Conservation (phyloP, 2,888 invertebrate species). For the Pseudanteris insignis region DNA sequence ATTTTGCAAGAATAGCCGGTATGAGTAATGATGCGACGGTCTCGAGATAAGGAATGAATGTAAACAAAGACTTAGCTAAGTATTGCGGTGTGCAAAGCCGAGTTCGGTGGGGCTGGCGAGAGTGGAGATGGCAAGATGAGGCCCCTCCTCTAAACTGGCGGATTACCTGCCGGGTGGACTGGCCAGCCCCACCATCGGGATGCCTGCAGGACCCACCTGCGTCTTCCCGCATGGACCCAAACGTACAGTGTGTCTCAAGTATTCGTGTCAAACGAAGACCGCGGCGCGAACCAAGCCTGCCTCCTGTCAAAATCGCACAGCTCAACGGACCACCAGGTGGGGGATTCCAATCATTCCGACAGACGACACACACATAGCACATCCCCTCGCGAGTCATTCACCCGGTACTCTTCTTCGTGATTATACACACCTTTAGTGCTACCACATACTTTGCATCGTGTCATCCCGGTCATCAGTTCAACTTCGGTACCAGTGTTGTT, state of each 20-base stretch:
- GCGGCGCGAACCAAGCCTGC: slow-evolving; percentile 19
- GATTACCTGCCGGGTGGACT: slow-evolving; percentile 19
- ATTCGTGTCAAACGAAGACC: slow-evolving; percentile 28
- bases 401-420: slow-evolving; percentile 20
- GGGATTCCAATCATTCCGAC: slow-evolving; percentile 22
- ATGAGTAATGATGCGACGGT: neutral
- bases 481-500: no score
- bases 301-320: slow-evolving; percentile 30
- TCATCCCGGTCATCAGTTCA: no score
- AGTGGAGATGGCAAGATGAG: slow-evolving; percentile 31
- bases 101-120: slow-evolving; percentile 23
- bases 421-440: slow-evolving; percentile 8
- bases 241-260: slow-evolving; percentile 32
- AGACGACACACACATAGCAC: slow-evolving; percentile 14
- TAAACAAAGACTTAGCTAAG: slow-evolving; percentile 40
- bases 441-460: no score
- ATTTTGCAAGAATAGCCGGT: no score
- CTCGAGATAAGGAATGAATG: slow-evolving; percentile 38
- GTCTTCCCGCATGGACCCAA: slow-evolving; percentile 36
- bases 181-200: slow-evolving; percentile 11
- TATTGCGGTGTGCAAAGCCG: slow-evolving; percentile 6
- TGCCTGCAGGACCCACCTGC: slow-evolving; percentile 37
- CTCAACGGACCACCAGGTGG: slow-evolving; percentile 15
- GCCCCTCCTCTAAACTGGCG: slow-evolving; percentile 35
- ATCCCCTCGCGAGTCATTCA: slow-evolving; percentile 38